These are phyloP conservation scores for Drosophila ficusphila DNA, from an alignment of 1,140 invertebrate species.

Conservation along the genomic window DNA sequence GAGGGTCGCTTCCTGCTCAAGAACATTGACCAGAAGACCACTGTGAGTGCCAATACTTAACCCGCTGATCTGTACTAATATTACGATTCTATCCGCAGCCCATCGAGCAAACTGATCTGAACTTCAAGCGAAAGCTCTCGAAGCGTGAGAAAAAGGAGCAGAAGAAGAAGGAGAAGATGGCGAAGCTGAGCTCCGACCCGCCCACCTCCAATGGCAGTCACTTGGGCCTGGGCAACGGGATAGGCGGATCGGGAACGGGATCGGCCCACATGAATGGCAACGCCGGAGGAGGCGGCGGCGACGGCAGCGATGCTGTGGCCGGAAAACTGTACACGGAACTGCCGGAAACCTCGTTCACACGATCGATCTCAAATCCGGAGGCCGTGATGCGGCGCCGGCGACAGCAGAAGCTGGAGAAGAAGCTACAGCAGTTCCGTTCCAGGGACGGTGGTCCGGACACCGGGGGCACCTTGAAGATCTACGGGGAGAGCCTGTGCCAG, in stretches of 20 bases:
- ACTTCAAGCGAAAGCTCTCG: slow-evolving; percentile 94
- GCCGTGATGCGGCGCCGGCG: slow-evolving; percentile 98
- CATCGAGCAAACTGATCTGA: slow-evolving; percentile 85
- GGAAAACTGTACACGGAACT: slow-evolving; percentile 97
- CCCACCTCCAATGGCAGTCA: slow-evolving; percentile 80
- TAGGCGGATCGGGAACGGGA: slow-evolving; percentile 34
- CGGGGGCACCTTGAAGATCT: slow-evolving; percentile 98
- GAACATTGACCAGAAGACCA: slow-evolving; percentile 92
- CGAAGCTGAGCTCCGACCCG: slow-evolving; percentile 91
- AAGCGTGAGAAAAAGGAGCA: slow-evolving; percentile 99
- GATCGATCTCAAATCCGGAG: slow-evolving; percentile 99
- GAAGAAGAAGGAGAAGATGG: slow-evolving; percentile 98
- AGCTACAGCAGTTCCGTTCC: slow-evolving; percentile 97
- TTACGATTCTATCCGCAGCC: slow-evolving; percentile 42
- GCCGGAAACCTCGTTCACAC: slow-evolving; percentile 98
- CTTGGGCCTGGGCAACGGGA: slow-evolving; percentile 81
- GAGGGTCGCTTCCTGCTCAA: slow-evolving; percentile 98
- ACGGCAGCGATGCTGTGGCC: slow-evolving; percentile 87
- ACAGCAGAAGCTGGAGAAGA: slow-evolving; percentile 98
- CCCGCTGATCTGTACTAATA: neutral
- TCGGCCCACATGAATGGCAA: slow-evolving; percentile 73
- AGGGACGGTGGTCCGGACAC: slow-evolving; percentile 96
- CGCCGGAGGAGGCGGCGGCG: slow-evolving; percentile 40
- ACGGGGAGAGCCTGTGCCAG: slow-evolving; percentile 97
- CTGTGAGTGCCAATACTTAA: slow-evolving; percentile 84